Evolutionary conservation across 2,113 vertebrate genomes (phyloP).

Genomic region (Phalacrocorax brasilianus): DNA sequence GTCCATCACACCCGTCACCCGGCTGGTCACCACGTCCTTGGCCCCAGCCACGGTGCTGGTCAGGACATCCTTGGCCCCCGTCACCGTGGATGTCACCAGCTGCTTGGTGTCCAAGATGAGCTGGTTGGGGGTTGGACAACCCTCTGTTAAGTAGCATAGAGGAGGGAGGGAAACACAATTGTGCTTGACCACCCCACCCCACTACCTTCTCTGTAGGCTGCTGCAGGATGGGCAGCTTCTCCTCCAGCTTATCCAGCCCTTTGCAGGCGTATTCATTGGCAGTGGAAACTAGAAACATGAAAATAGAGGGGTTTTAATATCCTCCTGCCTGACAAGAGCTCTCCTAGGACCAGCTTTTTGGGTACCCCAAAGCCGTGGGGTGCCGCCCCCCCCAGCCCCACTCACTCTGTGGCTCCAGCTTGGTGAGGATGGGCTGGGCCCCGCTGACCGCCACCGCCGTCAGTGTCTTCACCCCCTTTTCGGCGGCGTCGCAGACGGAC

Average conservation of each 20-base stretch:
- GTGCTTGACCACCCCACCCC: background rate
- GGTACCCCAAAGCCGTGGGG: too few relatives aligned
- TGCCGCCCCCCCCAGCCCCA: background rate
- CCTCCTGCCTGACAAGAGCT: too few relatives aligned
- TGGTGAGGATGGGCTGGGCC: constrained; percentile 85
- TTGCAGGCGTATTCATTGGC: constrained; percentile 77
- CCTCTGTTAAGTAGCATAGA: background rate
- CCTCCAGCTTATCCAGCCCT: constrained; percentile 80
- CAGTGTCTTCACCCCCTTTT: constrained; percentile 69
- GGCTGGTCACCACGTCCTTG: constrained; percentile 73
- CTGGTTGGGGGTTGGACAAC: constrained; percentile 44
- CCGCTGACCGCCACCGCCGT: constrained; percentile 66
- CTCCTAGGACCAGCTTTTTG: background rate
- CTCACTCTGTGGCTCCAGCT: constrained; percentile 89
- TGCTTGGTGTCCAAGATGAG: constrained; percentile 80
- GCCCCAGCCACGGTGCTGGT: constrained; percentile 76
- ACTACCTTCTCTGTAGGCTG: too few relatives aligned
- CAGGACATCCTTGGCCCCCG: constrained; percentile 71
- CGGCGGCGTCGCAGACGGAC: constrained; percentile 81
- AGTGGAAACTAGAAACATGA: constrained; percentile 64
- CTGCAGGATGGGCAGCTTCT: constrained; percentile 49
- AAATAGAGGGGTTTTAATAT: too few relatives aligned
- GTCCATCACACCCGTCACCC: constrained; percentile 70
- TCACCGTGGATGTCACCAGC: constrained; percentile 80
- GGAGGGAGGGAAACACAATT: accelerated